phyloP scores from a whole-genome alignment of 1,140 invertebrate species.

The Pygmarrhopalites habei region DNA sequence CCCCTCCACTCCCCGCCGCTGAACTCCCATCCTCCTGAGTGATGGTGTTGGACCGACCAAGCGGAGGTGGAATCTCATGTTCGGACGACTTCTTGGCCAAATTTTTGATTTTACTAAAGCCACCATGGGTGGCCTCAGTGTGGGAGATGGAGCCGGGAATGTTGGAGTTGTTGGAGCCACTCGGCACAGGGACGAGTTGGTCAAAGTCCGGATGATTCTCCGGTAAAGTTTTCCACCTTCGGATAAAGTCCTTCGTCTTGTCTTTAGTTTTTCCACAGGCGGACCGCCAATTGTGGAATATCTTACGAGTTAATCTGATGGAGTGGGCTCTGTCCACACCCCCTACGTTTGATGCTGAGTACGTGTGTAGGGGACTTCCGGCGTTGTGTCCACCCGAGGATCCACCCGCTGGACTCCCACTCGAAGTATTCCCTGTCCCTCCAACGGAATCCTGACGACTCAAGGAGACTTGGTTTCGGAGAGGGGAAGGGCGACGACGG shows the following conservation, averaged over 20 bases:
- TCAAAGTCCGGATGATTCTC: conserved; percentile 38
- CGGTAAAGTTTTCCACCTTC: conserved; percentile 38
- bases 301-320: conserved; percentile 29
- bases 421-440: not conserved
- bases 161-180: conserved; percentile 6
- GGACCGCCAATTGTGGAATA: conserved; percentile 38
- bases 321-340: conserved; percentile 32
- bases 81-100: conserved; percentile 21
- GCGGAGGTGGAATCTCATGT: conserved; percentile 7
- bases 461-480: conserved; percentile 10
- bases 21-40: conserved; percentile 14
- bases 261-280: conserved; percentile 38
- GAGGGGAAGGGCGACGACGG: conserved; percentile 2
- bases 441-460: conserved; percentile 11
- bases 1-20: not conserved
- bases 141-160: conserved; percentile 9
- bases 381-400: not conserved
- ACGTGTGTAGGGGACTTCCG: not conserved
- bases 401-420: conserved; percentile 3
- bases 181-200: not conserved
- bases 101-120: conserved; percentile 12
- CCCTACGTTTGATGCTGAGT: not conserved
- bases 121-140: conserved; percentile 3
- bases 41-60: not conserved
- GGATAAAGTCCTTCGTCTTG: conserved; percentile 37